Percentiles rank a stretch among this genome's conserved stretches.
Conservation (phyloP, 2,797 vertebrate species). For the Podargus strigoides region DNA sequence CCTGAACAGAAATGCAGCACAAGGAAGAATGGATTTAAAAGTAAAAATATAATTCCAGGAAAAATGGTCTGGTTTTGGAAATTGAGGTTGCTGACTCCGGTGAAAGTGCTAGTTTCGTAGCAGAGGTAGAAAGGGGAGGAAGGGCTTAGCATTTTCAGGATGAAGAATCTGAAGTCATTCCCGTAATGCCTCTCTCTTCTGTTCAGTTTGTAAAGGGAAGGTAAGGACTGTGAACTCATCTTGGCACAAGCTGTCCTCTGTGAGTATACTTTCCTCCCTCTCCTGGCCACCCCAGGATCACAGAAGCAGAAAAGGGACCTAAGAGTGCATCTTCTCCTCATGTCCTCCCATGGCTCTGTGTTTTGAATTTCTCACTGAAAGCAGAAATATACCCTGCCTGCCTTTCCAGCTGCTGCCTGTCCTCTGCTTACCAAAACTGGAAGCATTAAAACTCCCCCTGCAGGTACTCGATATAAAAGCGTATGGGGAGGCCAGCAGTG, state of each 20-base stretch:
- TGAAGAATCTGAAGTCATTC: background rate
- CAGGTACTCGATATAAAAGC: background rate
- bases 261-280: background rate
- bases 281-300: background rate
- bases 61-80: background rate
- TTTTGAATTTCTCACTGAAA: background rate
- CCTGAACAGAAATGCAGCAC: background rate
- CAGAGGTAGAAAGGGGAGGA: background rate
- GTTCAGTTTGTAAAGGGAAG: background rate
- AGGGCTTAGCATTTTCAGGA: background rate
- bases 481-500: background rate
- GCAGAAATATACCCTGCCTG: background rate
- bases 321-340: background rate
- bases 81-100: background rate
- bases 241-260: background rate
- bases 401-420: background rate
- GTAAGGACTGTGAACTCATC: background rate
- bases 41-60: background rate
- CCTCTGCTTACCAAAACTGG: background rate
- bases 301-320: slow-evolving; percentile 8
- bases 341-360: background rate
- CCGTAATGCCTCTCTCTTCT: background rate
- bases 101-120: background rate
- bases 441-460: slow-evolving; percentile 5
- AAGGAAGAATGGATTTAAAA: background rate